phyloP scores from a whole-genome alignment of 2,797 vertebrate genomes.

The Phrynocephalus forsythii region DNA sequence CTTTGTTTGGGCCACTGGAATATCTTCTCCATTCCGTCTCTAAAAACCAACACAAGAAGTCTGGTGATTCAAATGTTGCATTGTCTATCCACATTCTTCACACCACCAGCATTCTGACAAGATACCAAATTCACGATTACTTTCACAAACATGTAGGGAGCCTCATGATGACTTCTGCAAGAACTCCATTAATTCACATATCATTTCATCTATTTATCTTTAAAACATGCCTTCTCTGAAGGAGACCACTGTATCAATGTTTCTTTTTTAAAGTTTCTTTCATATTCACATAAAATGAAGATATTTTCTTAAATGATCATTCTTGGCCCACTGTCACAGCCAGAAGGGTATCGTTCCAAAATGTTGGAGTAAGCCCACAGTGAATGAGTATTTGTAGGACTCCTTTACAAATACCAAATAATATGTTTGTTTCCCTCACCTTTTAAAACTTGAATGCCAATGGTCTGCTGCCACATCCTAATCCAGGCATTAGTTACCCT shows the following conservation, averaged over 20 bases:
- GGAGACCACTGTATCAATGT: not conserved
- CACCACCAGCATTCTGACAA: not conserved
- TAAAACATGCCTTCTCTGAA: not conserved
- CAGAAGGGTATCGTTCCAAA: no score
- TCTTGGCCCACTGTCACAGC: no score
- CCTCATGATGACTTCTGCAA: not conserved
- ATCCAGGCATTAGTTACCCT: no score
- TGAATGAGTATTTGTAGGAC: not conserved
- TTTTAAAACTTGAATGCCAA: not conserved
- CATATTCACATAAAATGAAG: not conserved
- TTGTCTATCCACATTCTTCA: not conserved
- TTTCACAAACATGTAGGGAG: not conserved
- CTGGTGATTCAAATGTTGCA: not conserved
- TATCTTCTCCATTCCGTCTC: conserved; percentile 96
- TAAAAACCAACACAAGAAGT: conserved; percentile 68
- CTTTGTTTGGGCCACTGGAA: conserved; percentile 94
- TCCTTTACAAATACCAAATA: not conserved
- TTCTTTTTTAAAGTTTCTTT: not conserved
- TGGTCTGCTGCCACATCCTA: not conserved
- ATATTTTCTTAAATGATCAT: not conserved
- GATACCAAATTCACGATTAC: not conserved
- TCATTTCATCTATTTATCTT: not conserved
- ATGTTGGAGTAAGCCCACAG: no score
- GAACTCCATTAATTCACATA: not conserved
- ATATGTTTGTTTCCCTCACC: not conserved